phyloP scores from a whole-genome alignment of 2,888 invertebrate genomes.

The Dynastes maya region DNA sequence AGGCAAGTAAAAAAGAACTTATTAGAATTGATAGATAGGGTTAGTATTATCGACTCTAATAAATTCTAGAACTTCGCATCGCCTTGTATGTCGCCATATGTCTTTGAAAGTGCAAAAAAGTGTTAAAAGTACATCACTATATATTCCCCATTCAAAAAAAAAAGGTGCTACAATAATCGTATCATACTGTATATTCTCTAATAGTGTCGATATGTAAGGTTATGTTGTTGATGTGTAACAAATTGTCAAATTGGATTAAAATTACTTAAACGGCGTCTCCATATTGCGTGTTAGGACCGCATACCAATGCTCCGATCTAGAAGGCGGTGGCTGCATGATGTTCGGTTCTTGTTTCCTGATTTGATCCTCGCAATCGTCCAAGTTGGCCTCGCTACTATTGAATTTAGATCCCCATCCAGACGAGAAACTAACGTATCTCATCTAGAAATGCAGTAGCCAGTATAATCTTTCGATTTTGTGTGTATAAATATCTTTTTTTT shows the following conservation, averaged over 20 bases:
- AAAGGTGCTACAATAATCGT: neutral
- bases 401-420: conserved; percentile 76
- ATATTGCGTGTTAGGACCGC: conserved; percentile 67
- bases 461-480: too few species aligned
- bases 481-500: too few species aligned
- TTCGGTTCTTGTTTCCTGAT: conserved; percentile 58
- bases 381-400: conserved; percentile 72
- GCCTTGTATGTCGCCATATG: neutral
- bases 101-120: neutral
- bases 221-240: neutral
- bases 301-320: conserved; percentile 71
- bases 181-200: neutral
- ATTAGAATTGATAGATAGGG: too few species aligned
- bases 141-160: conserved; percentile 9
- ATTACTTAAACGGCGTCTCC: conserved; percentile 62
- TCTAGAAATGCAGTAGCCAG: conserved; percentile 68
- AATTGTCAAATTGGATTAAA: conserved; percentile 51
- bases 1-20: too few species aligned
- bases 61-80: neutral
- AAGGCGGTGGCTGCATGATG: conserved; percentile 66
- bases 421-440: conserved; percentile 74
- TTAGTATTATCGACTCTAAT: too few species aligned
- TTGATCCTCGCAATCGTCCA: conserved; percentile 75
- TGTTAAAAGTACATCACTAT: conserved; percentile 3
- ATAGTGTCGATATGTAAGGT: too few species aligned